phyloP scores from a whole-genome alignment of 2,113 vertebrate genomes.

The Lamprologus speciosus region DNA sequence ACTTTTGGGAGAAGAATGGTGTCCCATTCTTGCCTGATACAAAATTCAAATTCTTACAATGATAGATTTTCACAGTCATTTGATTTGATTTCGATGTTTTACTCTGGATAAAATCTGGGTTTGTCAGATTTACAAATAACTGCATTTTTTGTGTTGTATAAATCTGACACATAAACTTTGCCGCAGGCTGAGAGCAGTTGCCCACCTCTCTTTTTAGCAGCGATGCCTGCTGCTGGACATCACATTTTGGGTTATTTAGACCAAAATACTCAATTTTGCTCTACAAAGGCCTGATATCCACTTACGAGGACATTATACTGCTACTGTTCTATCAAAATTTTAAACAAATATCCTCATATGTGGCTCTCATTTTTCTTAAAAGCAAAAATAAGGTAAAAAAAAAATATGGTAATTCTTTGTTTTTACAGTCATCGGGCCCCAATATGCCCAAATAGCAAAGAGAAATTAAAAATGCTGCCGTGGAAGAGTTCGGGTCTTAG shows the following conservation, averaged over 20 bases:
- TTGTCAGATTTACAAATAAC: background rate
- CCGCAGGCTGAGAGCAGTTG: background rate
- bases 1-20: background rate
- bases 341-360: background rate
- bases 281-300: accelerated
- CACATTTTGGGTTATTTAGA: background rate
- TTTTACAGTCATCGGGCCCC: background rate
- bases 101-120: accelerated
- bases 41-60: background rate
- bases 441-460: accelerated
- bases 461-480: background rate
- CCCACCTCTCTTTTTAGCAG: background rate
- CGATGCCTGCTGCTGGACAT: background rate
- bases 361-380: background rate
- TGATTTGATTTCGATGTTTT: accelerated
- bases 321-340: background rate
- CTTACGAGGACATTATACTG: background rate
- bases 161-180: background rate
- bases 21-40: background rate
- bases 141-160: background rate
- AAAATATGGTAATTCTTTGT: background rate
- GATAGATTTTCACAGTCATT: background rate
- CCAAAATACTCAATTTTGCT: accelerated
- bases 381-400: too few relatives aligned
- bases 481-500: background rate